Percentiles rank a stretch among this genome's conserved stretches.
Conservation (phyloP, 2,797 vertebrate genomes). For the Spondyliosoma cantharus region DNA sequence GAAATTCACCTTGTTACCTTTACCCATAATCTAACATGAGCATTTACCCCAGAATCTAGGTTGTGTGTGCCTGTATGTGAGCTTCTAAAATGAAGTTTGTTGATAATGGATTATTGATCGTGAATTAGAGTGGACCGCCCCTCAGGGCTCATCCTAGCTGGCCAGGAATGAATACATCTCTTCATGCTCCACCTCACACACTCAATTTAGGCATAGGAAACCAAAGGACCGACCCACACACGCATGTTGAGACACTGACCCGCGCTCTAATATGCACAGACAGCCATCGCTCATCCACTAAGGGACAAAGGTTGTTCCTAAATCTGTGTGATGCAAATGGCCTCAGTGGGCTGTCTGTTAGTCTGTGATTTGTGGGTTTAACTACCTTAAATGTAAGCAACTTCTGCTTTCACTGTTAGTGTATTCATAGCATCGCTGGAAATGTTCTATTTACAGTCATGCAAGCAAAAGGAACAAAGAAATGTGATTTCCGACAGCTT, state of each 20-base stretch:
- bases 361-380: neutral
- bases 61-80: slow-evolving; percentile 62
- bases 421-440: slow-evolving; percentile 2
- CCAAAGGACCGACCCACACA: slow-evolving; percentile 64
- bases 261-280: slow-evolving; percentile 74
- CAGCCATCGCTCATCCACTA: slow-evolving; percentile 73
- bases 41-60: slow-evolving; percentile 31
- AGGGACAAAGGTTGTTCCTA: slow-evolving; percentile 64
- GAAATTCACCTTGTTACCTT: slow-evolving; percentile 21
- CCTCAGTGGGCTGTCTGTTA: slow-evolving; percentile 29
- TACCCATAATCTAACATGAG: slow-evolving; percentile 15
- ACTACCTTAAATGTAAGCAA: neutral
- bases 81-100: slow-evolving; percentile 87
- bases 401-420: neutral
- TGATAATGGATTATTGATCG: slow-evolving; percentile 98
- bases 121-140: slow-evolving; percentile 87
- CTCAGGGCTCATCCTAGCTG: slow-evolving; percentile 87
- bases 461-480: neutral
- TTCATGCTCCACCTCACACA: slow-evolving; percentile 88
- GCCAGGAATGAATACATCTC: slow-evolving; percentile 90
- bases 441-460: neutral
- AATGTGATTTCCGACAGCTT: neutral
- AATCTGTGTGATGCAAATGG: slow-evolving; percentile 66
- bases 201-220: slow-evolving; percentile 83
- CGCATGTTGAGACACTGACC: slow-evolving; percentile 74